Evolutionary conservation across 2,797 vertebrate species (phyloP), one percentile per base, ranked within the genome.

Genomic region (Paedocypris micromegethes): DNA sequence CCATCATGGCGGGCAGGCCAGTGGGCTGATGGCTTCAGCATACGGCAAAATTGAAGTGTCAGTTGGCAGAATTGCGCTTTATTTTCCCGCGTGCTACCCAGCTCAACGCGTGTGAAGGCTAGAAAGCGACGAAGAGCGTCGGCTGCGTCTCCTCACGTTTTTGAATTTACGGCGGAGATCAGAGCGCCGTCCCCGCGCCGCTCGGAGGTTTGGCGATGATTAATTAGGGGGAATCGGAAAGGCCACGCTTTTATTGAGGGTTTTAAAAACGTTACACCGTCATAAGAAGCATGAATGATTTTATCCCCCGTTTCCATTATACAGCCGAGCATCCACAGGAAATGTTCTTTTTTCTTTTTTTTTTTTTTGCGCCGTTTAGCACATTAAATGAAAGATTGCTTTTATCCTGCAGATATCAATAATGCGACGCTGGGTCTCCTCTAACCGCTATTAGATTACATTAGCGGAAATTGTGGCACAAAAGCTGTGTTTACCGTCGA

Each of bases 21-120:
- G 73, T 78, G 64, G 69, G 80, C 81, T 85, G 87, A 87, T 87
- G 88, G 87, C 86, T 83, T 83, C 85, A 79, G 80, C 84, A 84
- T 81, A 74, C 83, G 82, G 82, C 81, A 86, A 88, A 90, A 89
- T 84, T 86, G 81, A 88, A 90, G 86, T 87, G 89, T 89, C 87
- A 88, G 83, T 71, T 84, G 85, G 74, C 80, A 85, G 82, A 79
- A 84, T 88, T 88, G 85, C 83, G 83, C 88, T 91, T 91, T 89
- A 87, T 88, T 88, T 77, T 89, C 87, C 88, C 85, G 86, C 86
- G 83, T 80, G 86, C 87, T 86, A 81, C 77, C 76, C 86, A 87
- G 85, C 86, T 87, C 86, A 57, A 61, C 70, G 78, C 80, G 84
- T 83, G 80, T 73, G 84, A 86, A 87, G 83, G 81, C 79, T 60